Evolutionary conservation across 2,888 invertebrate species (phyloP), one percentile per base, ranked within the genome.

Genomic region (Leptopilina myrica): DNA sequence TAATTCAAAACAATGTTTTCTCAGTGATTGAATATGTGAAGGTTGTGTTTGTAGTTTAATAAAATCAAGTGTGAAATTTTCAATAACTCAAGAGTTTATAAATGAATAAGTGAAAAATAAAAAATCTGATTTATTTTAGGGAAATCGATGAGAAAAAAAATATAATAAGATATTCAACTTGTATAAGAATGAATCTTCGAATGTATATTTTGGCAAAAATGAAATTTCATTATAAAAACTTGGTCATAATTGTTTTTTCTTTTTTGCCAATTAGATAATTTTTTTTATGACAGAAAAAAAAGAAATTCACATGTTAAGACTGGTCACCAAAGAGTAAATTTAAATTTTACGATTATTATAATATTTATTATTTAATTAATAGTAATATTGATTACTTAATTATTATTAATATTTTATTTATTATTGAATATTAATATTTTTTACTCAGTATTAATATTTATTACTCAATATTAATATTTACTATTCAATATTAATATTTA

Each of bases 291-390:
- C 82, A 79, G 78, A 80, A 82, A 43, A 8, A 33, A 33, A 33
- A 33, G 33, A 33, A 49, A 83, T 83, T 80, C 82, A 82, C 82
- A 82, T 82, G 81, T 83, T 83, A 88, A 88, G 87, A 88, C 87
- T 88, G 88, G 84, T 86, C 86, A 87, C 79, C 82, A 84, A 78
- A 78, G 83, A 79, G 80, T 76, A 80, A 81, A 81, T 82, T 81
- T 80, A 80, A 80, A 81, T 81, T 82, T 80, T 80, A 80, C 79
- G 69, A 80, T 81, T 80, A 82, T 77, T 76, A 76, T 67, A 66
- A 79, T 73, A 83, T 84, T 86, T 88, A 88, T 89, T 89, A 88
- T 88, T 33, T 20, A 20, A 20, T 33, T 33, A 33, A 33, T 33
- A 33, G 33, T 20, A 20, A 20, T 1, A 20, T 33, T 33, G 0